Evolutionary conservation across 2,797 vertebrate genomes (phyloP), one percentile per base, ranked within the genome.

Genomic region (Arnoldichthys spilopterus): DNA sequence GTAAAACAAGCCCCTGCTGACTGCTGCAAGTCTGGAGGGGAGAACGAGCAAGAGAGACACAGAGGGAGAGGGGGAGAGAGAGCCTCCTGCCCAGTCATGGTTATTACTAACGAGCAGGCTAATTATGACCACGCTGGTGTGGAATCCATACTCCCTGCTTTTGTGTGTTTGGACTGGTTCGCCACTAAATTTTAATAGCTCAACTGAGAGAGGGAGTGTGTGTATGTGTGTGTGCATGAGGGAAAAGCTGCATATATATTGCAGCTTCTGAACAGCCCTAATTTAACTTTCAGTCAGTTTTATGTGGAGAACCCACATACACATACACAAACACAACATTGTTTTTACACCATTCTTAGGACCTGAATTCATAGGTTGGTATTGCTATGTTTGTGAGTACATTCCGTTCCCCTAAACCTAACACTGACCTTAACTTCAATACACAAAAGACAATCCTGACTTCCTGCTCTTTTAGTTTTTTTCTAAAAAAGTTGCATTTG

Each of bases 51-150:
- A 28, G 56, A 5, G 43, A 81, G 72, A 56, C 30, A 66, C 24
- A 28, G 32, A 74, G 74, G 37, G 59, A 37, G 16, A 40, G 67
- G 51, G 15, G 34, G 16, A 77, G 40, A 72, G 47, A 26, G 20
- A 59, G 70, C 49, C 81, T 79, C 72, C 75, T 72, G 68, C 64
- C 43, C 24, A 58, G 81, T 72, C 68, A 79, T 4, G 13, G 30
- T 62, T 83, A 80, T 80, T 79, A 67, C n/a, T 83, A 68, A 72
- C 16, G 67, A 62, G 8, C 58, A 13, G 3, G 56, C 70, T 82
- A 76, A 79, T 83, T 74, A 76, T 83, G 83, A 81, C 51, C 62
- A 56, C 1, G 51, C 24, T 37, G 7, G 53, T 3, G 0, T 67
- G 67, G 71, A 83, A 83, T 77, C 66, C 47, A 73, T 61, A 74